phyloP scores from a whole-genome alignment of 2,888 invertebrate genomes.

The Acleris holmiana region DNA sequence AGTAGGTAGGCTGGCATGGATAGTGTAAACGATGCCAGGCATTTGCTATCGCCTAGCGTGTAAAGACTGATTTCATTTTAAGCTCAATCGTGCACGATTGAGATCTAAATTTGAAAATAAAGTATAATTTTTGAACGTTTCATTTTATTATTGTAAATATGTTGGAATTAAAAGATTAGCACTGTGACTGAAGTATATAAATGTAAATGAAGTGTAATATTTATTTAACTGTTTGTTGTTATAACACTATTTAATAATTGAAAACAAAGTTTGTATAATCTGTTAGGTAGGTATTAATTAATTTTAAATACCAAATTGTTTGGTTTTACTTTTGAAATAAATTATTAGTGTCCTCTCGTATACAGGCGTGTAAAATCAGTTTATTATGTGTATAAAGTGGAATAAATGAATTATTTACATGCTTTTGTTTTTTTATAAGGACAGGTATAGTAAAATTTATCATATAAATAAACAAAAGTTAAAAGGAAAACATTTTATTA shows the following conservation, averaged over 20 bases:
- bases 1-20: conserved; percentile 3
- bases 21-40: conserved; percentile 24
- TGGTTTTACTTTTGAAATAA: conserved; percentile 36
- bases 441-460: not conserved
- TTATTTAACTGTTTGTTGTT: conserved; percentile 34
- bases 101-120: conserved; percentile 43
- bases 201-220: conserved; percentile 28
- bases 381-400: conserved; percentile 54
- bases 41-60: conserved; percentile 31
- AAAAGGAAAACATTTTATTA: conserved; percentile 15
- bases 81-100: conserved; percentile 52
- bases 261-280: conserved; percentile 7
- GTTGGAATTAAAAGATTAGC: conserved; percentile 41
- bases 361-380: conserved; percentile 46
- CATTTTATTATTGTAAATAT: conserved; percentile 42
- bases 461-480: conserved; percentile 4
- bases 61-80: conserved; percentile 65
- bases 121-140: conserved; percentile 50
- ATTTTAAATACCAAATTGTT: conserved; percentile 10
- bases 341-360: conserved; percentile 23
- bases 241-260: conserved; percentile 27
- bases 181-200: conserved; percentile 24
- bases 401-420: conserved; percentile 62
- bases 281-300: conserved; percentile 24
- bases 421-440: conserved; percentile 33